Evolutionary conservation across 2,113 vertebrate species (phyloP).

Genomic region (Phasianus colchicus): DNA sequence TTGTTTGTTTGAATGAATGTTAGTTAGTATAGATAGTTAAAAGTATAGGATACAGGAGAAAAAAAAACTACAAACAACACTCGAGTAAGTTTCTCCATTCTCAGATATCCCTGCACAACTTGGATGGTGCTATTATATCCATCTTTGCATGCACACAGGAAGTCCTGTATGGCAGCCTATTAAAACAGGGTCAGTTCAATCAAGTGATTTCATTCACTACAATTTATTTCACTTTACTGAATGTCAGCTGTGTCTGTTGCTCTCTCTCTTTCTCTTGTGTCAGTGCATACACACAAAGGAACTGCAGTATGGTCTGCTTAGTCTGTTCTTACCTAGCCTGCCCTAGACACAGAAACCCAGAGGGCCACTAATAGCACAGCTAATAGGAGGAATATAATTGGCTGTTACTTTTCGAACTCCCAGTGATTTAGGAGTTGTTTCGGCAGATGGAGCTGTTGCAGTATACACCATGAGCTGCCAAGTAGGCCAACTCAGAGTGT

Average conservation of each 20-base stretch:
- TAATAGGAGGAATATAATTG: background rate
- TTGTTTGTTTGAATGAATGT: background rate
- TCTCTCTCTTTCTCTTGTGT: background rate
- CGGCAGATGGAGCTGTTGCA: constrained; percentile 71
- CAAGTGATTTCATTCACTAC: background rate
- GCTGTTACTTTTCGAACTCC: background rate
- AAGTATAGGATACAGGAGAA: background rate
- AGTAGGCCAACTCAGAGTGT: background rate
- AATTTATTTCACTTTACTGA: background rate
- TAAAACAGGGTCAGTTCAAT: background rate
- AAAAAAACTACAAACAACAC: rapidly evolving
- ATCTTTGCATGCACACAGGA: background rate
- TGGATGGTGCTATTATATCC: background rate
- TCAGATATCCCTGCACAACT: background rate
- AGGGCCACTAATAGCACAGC: background rate
- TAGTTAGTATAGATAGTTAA: background rate
- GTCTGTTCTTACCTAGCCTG: background rate
- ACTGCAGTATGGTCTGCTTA: background rate
- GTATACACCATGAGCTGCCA: background rate
- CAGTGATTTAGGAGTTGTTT: constrained; percentile 31
- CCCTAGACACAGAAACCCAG: background rate
- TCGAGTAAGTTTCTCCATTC: background rate
- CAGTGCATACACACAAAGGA: background rate
- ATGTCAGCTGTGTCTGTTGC: background rate
- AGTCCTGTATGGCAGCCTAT: background rate